Evolutionary conservation across 2,113 vertebrate species (phyloP), one percentile per base, ranked within the genome.

Genomic region (Antennarius striatus): DNA sequence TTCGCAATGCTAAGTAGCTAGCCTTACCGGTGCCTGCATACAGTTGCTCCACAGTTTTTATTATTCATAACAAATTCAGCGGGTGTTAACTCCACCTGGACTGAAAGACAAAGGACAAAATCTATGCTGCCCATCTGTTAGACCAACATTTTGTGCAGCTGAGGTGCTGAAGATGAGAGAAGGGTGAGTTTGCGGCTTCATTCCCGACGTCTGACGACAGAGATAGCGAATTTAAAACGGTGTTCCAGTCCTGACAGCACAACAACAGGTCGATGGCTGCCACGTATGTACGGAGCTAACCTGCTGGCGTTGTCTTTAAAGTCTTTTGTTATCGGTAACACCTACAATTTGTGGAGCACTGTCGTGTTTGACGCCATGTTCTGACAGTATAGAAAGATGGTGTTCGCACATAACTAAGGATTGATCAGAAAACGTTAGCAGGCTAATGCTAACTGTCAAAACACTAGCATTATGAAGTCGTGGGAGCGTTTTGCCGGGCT

Each of bases 81-180:
- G 4, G 13, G 3, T 12, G 10, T 15, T 12, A n/a, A 28, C 29
- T 2, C 4, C 6, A 10, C 2, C 36, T 36, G 10, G 61, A n/a
- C 10, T 43, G 42, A 12, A 3, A 8, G 11, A 11, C 48, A 70
- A 46, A 46, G 57, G 80, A 73, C 71, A 81, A 48, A 6, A 30
- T 22, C 54, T 10, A 32, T 10, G 17, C 8, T 47, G 28, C 15
- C 11, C 47, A 0, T 15, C 29, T 39, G 22, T 29, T 62, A 56
- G 17, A 56, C 13, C 17, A 39, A 16, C 6, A 17, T 9, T 46
- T 28, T 58, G 36, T 57, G 60, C 64, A 47, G 47, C 53, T 40
- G 72, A 79, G 53, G 50, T 16, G 15, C 17, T 47, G n/a, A 86
- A 70, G 65, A 91, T 91, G 88, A 87, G 77, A 86, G 82, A 72